Conservation (phyloP, 2,888 invertebrate species). For the Drosophila macrospina region DNA sequence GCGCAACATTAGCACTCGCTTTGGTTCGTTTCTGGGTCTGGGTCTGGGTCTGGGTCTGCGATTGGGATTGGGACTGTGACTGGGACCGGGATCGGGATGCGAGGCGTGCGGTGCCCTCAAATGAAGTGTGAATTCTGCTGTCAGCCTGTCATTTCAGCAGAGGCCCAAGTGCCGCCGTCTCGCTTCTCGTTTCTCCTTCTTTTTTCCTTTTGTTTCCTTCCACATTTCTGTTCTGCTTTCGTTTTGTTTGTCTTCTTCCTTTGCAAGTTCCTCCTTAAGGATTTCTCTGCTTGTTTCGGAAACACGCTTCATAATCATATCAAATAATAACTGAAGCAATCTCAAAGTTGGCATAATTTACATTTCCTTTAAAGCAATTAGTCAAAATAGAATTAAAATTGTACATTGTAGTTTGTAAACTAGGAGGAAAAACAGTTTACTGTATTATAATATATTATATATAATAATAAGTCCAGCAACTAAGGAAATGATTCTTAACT, state of each 20-base stretch:
- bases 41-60: conserved; percentile 7
- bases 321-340: background rate
- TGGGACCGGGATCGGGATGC: conserved; percentile 10
- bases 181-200: conserved; percentile 12
- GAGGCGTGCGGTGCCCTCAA: conserved; percentile 70
- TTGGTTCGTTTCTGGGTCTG: conserved; percentile 20
- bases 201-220: conserved; percentile 13
- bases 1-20: conserved; percentile 80
- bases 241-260: conserved; percentile 3
- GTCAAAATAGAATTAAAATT: background rate
- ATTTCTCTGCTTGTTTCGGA: conserved; percentile 15
- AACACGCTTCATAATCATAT: background rate
- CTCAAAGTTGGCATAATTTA: background rate
- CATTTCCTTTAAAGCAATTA: background rate
- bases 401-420: background rate
- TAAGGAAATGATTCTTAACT: too few species aligned
- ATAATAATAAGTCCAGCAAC: too few species aligned
- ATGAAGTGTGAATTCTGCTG: conserved; percentile 80
- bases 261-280: conserved; percentile 9
- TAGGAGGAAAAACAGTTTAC: too few species aligned
- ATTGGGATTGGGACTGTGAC: background rate
- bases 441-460: too few species aligned
- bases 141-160: conserved; percentile 68
- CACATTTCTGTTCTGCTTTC: background rate
- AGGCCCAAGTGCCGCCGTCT: conserved; percentile 49